Base-by-base conservation (phyloP, 2,888 invertebrate genomes). In the Poecilus cupreus region DNA sequence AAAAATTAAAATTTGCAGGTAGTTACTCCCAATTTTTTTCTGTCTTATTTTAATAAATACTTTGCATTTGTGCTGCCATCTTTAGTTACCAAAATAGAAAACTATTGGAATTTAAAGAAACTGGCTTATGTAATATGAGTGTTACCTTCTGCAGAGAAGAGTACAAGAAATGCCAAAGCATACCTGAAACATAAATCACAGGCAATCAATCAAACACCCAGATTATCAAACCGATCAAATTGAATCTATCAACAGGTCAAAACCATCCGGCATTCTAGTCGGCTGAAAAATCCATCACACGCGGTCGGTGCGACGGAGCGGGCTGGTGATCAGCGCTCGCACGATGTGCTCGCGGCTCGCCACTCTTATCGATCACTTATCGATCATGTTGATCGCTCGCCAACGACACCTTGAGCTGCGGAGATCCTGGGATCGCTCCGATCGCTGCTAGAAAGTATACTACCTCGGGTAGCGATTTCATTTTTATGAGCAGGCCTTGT, bases 261-360 rank as follows among this genome's bases (percentile, higher is more conserved):
- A 49, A n/a, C 49, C n/a, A 49, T 16, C 16, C 49, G 8, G 13
- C 49, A 16, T 16, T 16, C 49, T 4, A 5, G n/a, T 6, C 49
- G 0, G 49, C 49, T 5, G 5, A 32, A 32, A 32, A 32, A 32
- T 32, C 32, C 32, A 32, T 32, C 32, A 32, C n/a, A 26, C 5
- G 32, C 32, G 32, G 32, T n/a, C n/a, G 1, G 4, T 32, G 4
- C 32, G 4, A 8, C 2, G 32, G 32, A 5, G 32, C 32, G 32
- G 32, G 4, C 32, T 32, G 4, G 32, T 3, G 32, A 32, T 32
- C 32, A 3, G 32, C 0, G 43, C 10, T 43, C 43, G 86, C 86
- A 86, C 86, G 86, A 85, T 84, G 83, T 82, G 84, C 86, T 85
- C 85, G 84, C 83, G 86, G 86, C 85, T 84, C 82, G 84, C 82